phyloP scores from a whole-genome alignment of 2,113 vertebrate genomes.

The Lasiurus cinereus region DNA sequence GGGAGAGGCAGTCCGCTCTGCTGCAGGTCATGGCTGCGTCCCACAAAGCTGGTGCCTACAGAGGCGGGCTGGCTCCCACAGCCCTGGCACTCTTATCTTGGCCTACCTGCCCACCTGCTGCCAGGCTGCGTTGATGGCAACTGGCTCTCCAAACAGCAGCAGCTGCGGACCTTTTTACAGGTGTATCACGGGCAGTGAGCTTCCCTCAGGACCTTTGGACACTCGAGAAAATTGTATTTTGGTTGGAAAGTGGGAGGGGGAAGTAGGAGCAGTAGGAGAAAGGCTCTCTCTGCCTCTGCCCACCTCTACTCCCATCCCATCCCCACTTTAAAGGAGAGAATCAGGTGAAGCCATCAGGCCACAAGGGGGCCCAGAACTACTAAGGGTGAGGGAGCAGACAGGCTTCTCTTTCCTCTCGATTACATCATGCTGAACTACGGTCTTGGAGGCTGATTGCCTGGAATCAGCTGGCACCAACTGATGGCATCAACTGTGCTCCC shows the following conservation, averaged over 20 bases:
- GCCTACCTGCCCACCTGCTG: conserved; percentile 1
- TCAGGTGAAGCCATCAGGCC: not conserved
- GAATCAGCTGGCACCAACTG: not conserved
- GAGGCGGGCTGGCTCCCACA: not conserved
- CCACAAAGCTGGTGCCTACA: not conserved
- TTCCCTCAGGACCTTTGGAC: conserved; percentile 81
- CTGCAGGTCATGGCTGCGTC: not conserved
- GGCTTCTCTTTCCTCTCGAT: not conserved
- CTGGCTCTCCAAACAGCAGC: not conserved
- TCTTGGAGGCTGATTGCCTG: not conserved
- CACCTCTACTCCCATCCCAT: not conserved
- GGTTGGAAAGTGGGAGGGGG: not conserved
- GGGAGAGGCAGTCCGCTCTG: not conserved
- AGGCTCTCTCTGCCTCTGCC: not conserved
- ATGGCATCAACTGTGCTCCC: not conserved
- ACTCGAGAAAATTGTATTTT: conserved; percentile 80
- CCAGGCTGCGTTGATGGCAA: not conserved
- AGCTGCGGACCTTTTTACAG: conserved; percentile 60
- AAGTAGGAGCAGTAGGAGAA: not conserved
- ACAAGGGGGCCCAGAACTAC: not conserved
- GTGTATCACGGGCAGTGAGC: conserved; percentile 81
- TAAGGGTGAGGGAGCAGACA: not conserved
- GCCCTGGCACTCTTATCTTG: accelerated
- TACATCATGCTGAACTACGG: not conserved
- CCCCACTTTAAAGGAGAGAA: not conserved